phyloP scores from a whole-genome alignment of 2,888 invertebrate species.

The Cryptocephalus primarius region DNA sequence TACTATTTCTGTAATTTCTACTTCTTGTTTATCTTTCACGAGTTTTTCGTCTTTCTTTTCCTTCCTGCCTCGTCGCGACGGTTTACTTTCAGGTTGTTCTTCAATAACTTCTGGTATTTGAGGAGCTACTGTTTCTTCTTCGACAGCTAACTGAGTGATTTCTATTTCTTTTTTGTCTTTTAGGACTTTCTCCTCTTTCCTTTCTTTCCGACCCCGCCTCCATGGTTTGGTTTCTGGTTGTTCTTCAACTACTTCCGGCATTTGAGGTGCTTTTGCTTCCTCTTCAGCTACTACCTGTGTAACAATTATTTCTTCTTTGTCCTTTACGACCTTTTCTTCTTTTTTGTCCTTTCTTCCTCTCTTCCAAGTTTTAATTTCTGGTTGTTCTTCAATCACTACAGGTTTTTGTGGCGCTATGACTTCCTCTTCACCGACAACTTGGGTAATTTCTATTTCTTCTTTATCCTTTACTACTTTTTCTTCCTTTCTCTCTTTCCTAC shows the following conservation, averaged over 20 bases:
- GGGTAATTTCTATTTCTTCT: too few species aligned
- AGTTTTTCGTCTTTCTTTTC: constrained; percentile 6
- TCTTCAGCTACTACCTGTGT: neutral
- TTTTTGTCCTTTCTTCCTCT: neutral
- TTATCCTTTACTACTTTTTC: constrained; percentile 16
- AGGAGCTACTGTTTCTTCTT: neutral
- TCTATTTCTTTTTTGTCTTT: constrained; percentile 7
- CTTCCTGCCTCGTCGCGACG: neutral
- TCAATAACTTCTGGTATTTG: neutral
- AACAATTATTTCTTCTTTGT: neutral
- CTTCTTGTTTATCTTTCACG: constrained; percentile 16
- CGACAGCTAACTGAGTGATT: neutral
- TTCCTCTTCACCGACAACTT: neutral
- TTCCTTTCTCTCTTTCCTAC: neutral
- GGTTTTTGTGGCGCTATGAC: neutral
- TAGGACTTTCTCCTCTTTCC: constrained; percentile 10
- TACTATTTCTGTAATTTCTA: too few species aligned
- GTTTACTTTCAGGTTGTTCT: neutral
- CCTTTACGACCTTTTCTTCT: constrained; percentile 15
- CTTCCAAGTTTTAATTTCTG: neutral
- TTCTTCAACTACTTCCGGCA: neutral
- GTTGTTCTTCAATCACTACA: neutral
- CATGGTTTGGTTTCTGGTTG: neutral
- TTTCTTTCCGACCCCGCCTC: neutral
- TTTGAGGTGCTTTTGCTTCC: neutral